phyloP scores from a whole-genome alignment of 2,797 vertebrate species.

The Otolemur crassicaudatus region DNA sequence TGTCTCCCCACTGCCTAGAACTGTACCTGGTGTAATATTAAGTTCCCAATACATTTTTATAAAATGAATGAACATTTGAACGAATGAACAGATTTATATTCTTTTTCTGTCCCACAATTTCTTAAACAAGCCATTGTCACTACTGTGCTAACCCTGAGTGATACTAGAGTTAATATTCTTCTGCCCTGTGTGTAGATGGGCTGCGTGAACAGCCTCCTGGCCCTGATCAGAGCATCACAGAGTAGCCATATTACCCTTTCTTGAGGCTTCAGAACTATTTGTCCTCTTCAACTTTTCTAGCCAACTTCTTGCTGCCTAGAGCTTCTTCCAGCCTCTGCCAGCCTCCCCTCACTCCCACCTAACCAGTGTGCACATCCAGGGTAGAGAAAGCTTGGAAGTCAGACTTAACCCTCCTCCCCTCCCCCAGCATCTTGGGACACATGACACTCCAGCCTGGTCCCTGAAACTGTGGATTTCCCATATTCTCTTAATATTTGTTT shows the following conservation, averaged over 20 bases:
- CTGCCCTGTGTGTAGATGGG: no score
- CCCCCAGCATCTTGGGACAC: background rate
- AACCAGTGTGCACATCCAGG: background rate
- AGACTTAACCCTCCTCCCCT: background rate
- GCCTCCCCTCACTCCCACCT: fast-evolving
- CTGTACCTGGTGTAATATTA: background rate
- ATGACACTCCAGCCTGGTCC: background rate
- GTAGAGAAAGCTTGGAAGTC: background rate
- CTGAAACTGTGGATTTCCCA: background rate
- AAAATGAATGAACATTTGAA: background rate
- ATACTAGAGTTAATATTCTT: background rate
- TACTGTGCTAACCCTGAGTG: background rate
- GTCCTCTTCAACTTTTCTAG: background rate
- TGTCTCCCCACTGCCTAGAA: background rate
- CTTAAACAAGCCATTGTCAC: background rate
- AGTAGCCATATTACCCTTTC: no score
- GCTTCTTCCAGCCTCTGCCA: background rate
- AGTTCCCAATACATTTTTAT: background rate
- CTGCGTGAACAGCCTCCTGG: background rate
- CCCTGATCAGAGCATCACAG: background rate
- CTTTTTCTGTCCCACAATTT: background rate
- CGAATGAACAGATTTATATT: background rate
- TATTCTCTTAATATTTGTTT: background rate
- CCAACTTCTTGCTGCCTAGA: background rate
- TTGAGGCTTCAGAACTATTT: background rate